Evolutionary conservation across 1,140 invertebrate genomes (phyloP).

Genomic region (Drosophila hydei): DNA sequence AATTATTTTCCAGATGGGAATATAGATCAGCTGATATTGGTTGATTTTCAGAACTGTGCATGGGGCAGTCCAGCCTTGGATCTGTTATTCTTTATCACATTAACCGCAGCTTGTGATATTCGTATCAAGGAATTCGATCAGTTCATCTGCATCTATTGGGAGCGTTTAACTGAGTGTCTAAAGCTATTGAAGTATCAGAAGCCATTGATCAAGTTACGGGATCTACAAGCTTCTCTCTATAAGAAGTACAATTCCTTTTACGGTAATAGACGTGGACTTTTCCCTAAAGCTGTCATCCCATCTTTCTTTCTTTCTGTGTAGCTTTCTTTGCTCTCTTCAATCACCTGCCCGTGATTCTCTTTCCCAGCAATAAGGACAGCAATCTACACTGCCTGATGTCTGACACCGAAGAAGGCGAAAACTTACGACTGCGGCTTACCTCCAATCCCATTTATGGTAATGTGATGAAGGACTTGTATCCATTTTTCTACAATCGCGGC

Average conservation of each 20-base stretch:
- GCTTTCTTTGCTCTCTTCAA: constrained; percentile 61
- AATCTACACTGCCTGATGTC: constrained; percentile 51
- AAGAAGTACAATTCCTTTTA: constrained; percentile 62
- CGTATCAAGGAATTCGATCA: constrained; percentile 62
- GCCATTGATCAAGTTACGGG: constrained; percentile 73
- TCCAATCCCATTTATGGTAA: constrained; percentile 53
- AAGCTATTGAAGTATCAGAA: constrained; percentile 56
- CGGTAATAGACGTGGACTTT: constrained; percentile 30
- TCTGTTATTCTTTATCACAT: constrained; percentile 74
- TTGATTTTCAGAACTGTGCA: constrained; percentile 83
- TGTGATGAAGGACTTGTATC: constrained; percentile 63
- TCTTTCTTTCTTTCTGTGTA: constrained; percentile 4
- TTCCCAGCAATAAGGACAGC: constrained; percentile 66
- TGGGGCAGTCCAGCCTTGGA: constrained; percentile 81
- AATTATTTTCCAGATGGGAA: constrained; percentile 63
- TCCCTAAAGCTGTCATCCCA: neutral
- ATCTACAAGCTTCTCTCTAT: constrained; percentile 64
- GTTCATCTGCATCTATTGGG: constrained; percentile 67
- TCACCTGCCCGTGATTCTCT: constrained; percentile 58
- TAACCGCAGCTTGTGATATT: constrained; percentile 51
- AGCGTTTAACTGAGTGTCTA: constrained; percentile 60
- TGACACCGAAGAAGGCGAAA: constrained; percentile 50
- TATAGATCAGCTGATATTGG: constrained; percentile 65
- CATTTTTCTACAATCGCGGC: constrained; percentile 61
- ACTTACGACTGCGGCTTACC: constrained; percentile 27